Evolutionary conservation across 2,888 invertebrate genomes (phyloP).

Genomic region (Limnephilus lunatus): DNA sequence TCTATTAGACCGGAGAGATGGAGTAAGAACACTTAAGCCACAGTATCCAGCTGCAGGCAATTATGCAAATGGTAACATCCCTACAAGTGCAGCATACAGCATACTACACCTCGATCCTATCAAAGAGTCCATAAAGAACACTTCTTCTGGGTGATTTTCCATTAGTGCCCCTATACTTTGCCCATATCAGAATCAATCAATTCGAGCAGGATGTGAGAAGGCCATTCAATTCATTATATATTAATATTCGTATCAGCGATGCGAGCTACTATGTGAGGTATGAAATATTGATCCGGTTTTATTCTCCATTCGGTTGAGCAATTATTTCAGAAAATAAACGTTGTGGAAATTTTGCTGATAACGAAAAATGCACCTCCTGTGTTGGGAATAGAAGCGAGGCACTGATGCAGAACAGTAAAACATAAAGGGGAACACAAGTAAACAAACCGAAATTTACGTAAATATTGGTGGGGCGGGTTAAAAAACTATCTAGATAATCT

Average conservation of each 20-base stretch:
- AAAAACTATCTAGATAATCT: neutral
- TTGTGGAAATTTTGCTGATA: slow-evolving; percentile 29
- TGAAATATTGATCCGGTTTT: neutral
- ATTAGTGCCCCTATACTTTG: neutral
- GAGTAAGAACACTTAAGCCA: neutral
- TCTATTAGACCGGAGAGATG: neutral
- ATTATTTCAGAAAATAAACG: slow-evolving; percentile 14
- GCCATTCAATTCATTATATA: neutral
- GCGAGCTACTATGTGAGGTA: neutral
- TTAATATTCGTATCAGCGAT: neutral
- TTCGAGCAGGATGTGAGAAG: neutral
- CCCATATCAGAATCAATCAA: neutral
- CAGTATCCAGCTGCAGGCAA: slow-evolving; percentile 17
- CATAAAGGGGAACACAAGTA: neutral
- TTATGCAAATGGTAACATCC: slow-evolving; percentile 39
- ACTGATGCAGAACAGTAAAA: neutral
- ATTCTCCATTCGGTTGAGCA: slow-evolving; percentile 11
- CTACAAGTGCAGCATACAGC: neutral
- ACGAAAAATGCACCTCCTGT: slow-evolving; percentile 27
- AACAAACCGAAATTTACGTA: neutral
- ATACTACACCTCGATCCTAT: neutral
- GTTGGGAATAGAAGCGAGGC: neutral
- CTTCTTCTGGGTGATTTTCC: neutral
- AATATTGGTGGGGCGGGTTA: neutral
- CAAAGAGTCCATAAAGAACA: neutral